Conservation (phyloP, 2,888 invertebrate species). For the Frankliniella fusca region DNA sequence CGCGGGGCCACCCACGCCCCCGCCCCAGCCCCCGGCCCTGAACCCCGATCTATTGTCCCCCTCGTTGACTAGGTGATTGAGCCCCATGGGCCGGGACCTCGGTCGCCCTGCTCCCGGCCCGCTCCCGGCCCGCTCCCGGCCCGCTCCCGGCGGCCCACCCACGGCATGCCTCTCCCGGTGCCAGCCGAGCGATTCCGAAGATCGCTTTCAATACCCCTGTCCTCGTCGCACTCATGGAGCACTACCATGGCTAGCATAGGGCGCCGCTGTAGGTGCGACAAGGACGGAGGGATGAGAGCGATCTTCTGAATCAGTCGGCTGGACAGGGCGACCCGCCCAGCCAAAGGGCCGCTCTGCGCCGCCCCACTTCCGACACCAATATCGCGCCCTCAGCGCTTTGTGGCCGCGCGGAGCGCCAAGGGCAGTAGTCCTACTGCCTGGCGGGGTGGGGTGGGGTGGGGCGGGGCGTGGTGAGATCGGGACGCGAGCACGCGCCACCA, state of each 20-base stretch:
- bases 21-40: not conserved
- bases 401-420: not conserved
- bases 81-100: not conserved
- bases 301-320: too few relatives aligned
- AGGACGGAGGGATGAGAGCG: too few relatives aligned
- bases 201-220: too few relatives aligned
- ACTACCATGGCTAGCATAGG: too few relatives aligned
- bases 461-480: too few relatives aligned
- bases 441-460: too few relatives aligned
- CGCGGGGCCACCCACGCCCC: not conserved
- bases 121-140: not conserved
- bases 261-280: too few relatives aligned
- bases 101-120: not conserved
- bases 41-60: not conserved
- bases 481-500: not conserved
- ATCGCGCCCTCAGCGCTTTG: conserved; percentile 11
- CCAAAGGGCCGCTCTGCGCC: not conserved
- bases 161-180: too few relatives aligned
- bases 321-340: too few relatives aligned
- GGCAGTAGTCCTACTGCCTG: not conserved
- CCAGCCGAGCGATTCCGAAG: too few relatives aligned
- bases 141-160: too few relatives aligned
- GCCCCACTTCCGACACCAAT: conserved; percentile 12
- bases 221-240: too few relatives aligned
- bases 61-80: not conserved